Evolutionary conservation across 2,797 vertebrate species (phyloP).

Genomic region (Sebastes trivittatus): DNA sequence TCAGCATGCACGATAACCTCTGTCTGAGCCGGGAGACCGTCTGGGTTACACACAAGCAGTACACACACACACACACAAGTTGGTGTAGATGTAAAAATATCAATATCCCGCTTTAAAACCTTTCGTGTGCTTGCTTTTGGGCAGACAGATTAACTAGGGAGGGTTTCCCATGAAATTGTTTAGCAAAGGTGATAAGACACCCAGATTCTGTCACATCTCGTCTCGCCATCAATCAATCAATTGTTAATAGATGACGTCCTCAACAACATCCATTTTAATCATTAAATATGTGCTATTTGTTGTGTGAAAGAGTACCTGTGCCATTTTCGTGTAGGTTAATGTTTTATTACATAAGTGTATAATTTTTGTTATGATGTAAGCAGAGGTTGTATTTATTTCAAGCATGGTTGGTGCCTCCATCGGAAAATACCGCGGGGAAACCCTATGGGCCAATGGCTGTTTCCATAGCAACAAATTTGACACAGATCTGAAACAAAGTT

Average conservation of each 20-base stretch:
- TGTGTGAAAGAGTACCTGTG: too few relatives aligned
- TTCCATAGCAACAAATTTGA: neutral
- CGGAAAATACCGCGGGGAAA: accelerated
- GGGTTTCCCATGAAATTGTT: neutral
- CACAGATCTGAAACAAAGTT: too few relatives aligned
- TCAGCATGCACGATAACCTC: slow-evolving; percentile 10
- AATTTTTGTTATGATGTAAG: neutral
- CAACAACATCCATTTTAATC: neutral
- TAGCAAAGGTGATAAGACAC: neutral
- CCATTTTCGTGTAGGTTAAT: accelerated
- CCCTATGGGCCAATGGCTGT: neutral
- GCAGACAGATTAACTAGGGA: neutral
- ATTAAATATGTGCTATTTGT: too few relatives aligned
- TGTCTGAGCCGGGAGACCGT: slow-evolving; percentile 26
- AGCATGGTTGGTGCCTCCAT: neutral
- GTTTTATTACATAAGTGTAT: neutral
- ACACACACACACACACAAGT: neutral
- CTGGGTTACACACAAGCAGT: slow-evolving; percentile 17
- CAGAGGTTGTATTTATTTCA: neutral
- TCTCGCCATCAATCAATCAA: neutral
- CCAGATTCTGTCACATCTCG: neutral
- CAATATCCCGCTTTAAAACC: neutral
- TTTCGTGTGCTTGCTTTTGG: neutral
- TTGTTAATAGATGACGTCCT: neutral
- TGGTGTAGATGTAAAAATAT: neutral